Percentiles rank a stretch among this genome's conserved stretches.
Conservation (phyloP, 1,140 invertebrate species). For the Leptinotarsa undecemlineata region DNA sequence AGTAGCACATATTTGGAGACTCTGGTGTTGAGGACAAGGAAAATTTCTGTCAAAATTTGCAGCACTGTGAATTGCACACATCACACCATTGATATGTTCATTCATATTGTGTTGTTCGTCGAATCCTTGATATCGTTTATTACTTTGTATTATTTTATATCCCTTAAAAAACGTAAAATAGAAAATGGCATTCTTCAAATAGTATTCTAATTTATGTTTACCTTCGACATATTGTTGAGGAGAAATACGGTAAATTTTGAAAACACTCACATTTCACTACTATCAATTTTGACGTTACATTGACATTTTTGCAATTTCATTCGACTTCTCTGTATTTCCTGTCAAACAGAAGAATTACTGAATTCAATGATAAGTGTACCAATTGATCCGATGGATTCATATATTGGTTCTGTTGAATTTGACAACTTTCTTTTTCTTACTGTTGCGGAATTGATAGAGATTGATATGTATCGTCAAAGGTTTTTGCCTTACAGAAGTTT, state of each 20-base stretch:
- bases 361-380: too few species aligned
- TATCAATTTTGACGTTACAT: background rate
- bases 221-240: background rate
- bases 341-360: too few species aligned
- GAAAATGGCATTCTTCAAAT: background rate
- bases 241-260: background rate
- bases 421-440: too few species aligned
- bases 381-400: too few species aligned
- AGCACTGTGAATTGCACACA: conserved; percentile 31
- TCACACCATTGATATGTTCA: conserved; percentile 24
- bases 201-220: background rate
- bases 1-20: conserved; percentile 23
- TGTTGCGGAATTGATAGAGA: too few species aligned
- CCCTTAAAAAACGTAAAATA: background rate
- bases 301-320: background rate
- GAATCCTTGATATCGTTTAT: background rate
- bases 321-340: too few species aligned
- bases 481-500: too few species aligned
- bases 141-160: background rate
- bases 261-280: background rate
- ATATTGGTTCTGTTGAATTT: too few species aligned
- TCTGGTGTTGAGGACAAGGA: conserved; percentile 30
- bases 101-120: background rate
- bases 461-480: too few species aligned
- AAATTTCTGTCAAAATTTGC: conserved; percentile 26